Conservation (phyloP, 2,888 invertebrate genomes). For the Pinctada fucata region DNA sequence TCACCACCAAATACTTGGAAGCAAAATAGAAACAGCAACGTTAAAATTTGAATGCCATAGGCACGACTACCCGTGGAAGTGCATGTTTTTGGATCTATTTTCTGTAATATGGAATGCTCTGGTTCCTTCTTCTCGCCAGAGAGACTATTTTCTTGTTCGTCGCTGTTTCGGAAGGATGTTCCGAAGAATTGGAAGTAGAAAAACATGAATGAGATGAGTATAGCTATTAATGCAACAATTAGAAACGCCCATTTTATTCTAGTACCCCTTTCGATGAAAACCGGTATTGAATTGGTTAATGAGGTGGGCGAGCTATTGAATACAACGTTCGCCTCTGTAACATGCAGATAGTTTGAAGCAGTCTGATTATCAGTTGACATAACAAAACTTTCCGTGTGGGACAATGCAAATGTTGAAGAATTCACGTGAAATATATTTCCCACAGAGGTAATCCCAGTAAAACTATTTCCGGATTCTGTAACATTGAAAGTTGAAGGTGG, state of each 20-base stretch:
- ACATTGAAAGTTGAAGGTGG: not conserved
- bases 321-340: too few species aligned
- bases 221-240: not conserved
- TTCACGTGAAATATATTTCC: not conserved
- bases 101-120: not conserved
- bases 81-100: conserved; percentile 13
- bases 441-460: not conserved
- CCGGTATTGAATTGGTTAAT: not conserved
- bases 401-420: not conserved
- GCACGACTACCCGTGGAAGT: not conserved
- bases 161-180: not conserved
- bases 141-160: not conserved
- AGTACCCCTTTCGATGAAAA: not conserved
- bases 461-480: too few species aligned
- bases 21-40: not conserved
- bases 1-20: not conserved
- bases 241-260: not conserved
- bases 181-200: not conserved
- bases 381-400: too few species aligned
- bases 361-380: too few species aligned
- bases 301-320: too few species aligned
- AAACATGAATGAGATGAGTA: not conserved
- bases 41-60: not conserved
- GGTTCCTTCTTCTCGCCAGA: not conserved
- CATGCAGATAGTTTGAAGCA: too few species aligned